Conservation (phyloP, 2,888 invertebrate species). For the Drosophila infuscata region DNA sequence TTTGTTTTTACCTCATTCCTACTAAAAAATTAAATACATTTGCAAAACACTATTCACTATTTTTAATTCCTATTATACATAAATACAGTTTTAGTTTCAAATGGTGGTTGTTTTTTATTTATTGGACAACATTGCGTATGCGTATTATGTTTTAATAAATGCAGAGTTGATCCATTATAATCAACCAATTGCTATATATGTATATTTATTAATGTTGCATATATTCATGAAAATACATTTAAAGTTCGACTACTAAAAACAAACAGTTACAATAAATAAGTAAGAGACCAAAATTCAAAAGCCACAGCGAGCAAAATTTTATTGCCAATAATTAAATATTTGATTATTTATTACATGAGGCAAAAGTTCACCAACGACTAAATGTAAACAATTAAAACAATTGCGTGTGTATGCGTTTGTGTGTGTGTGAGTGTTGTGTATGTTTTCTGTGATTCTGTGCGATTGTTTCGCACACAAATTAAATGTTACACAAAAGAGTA, state of each 20-base stretch:
- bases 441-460: constrained; percentile 12
- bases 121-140: constrained; percentile 30
- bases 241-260: constrained; percentile 40
- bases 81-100: constrained; percentile 1
- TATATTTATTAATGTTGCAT: constrained; percentile 33
- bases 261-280: constrained; percentile 39
- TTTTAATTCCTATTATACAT: neutral
- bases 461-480: constrained; percentile 28
- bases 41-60: constrained; percentile 1
- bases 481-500: constrained; percentile 59
- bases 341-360: constrained; percentile 57
- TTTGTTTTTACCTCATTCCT: neutral
- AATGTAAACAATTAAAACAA: constrained; percentile 53
- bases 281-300: constrained; percentile 39
- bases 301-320: constrained; percentile 37
- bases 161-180: constrained; percentile 19
- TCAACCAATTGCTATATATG: constrained; percentile 30
- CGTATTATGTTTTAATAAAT: constrained; percentile 27
- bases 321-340: constrained; percentile 67
- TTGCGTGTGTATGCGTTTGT: constrained; percentile 7
- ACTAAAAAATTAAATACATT: neutral
- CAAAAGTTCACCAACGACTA: constrained; percentile 45
- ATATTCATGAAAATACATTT: constrained; percentile 30
- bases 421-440: constrained; percentile 3
- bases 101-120: constrained; percentile 16